These are phyloP conservation scores for Pelvicachromis taeniatus DNA, from an alignment of 2,113 vertebrate species.

Conservation along the genomic window DNA sequence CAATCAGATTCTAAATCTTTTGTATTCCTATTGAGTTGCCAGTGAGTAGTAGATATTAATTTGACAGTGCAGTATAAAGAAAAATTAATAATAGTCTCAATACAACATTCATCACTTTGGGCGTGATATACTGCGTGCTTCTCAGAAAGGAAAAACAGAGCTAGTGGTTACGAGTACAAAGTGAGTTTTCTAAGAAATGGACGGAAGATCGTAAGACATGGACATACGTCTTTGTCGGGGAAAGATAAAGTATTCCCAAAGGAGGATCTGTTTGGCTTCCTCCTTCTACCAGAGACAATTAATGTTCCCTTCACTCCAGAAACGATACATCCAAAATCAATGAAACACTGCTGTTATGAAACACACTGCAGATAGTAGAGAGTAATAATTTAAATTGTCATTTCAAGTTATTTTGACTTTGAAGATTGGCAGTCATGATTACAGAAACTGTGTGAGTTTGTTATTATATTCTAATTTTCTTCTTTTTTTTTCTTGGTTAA, in stretches of 20 bases:
- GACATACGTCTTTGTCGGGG: constrained; percentile 36
- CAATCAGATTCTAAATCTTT: neutral
- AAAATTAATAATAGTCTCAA: constrained; percentile 7
- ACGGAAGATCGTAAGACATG: neutral
- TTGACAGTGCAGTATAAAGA: neutral
- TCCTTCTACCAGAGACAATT: constrained; percentile 21
- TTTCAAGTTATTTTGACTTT: neutral
- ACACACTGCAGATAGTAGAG: neutral
- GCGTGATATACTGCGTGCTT: neutral
- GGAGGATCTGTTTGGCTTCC: constrained; percentile 23
- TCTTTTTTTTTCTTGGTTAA: neutral
- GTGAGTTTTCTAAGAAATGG: constrained; percentile 3
- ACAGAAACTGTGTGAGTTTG: neutral
- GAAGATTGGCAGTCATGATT: neutral
- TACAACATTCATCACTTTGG: constrained; percentile 18
- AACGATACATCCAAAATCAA: neutral
- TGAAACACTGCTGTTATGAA: neutral
- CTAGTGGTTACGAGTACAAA: neutral
- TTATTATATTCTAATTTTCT: neutral
- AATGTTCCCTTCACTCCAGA: constrained; percentile 6
- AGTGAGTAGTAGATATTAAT: neutral
- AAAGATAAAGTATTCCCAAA: constrained; percentile 40
- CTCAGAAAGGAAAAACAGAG: neutral
- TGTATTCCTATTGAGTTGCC: neutral
- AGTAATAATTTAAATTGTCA: neutral